A percentile compares a stretch with the other conserved stretches of the same genome.
Evolutionary conservation across 1,140 invertebrate species (phyloP).

Genomic region (Nasonia longicornis): DNA sequence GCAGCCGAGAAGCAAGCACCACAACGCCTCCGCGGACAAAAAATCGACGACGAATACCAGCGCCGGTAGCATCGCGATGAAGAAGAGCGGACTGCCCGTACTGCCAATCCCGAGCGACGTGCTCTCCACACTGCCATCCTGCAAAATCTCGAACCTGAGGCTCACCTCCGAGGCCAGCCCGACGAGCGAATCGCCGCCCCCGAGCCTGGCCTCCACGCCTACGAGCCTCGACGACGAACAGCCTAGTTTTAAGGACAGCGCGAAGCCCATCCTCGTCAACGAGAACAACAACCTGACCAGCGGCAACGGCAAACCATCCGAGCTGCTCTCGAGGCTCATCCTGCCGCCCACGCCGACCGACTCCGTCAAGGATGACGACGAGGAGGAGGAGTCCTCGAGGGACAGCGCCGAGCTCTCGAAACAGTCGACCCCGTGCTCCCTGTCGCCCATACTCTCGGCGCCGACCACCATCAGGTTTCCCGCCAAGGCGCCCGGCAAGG

Average conservation of each 20-base stretch:
- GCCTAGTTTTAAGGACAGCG: conserved; percentile 17
- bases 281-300: conserved; percentile 62
- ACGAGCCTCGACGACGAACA: conserved; percentile 8
- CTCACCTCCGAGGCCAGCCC: conserved; percentile 55
- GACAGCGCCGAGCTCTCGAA: conserved; percentile 58
- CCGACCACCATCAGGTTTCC: conserved; percentile 85
- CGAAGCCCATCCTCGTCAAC: conserved; percentile 55
- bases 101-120: conserved; percentile 59
- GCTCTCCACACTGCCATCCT: conserved; percentile 54
- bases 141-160: conserved; percentile 61
- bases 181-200: conserved; percentile 36
- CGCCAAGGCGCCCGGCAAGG: conserved; percentile 67
- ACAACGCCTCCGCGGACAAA: conserved; percentile 3
- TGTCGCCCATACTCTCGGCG: conserved; percentile 78
- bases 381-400: conserved; percentile 61
- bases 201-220: not conserved
- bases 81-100: conserved; percentile 53
- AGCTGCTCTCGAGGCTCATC: conserved; percentile 53
- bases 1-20: not conserved
- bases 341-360: conserved; percentile 16
- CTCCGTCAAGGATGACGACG: conserved; percentile 51
- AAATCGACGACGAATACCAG: conserved; percentile 7
- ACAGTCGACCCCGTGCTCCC: conserved; percentile 55
- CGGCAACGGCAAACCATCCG: conserved; percentile 40
- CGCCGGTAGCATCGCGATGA: conserved; percentile 48